Conservation (phyloP, 2,113 vertebrate genomes). For the Asarcornis scutulata region DNA sequence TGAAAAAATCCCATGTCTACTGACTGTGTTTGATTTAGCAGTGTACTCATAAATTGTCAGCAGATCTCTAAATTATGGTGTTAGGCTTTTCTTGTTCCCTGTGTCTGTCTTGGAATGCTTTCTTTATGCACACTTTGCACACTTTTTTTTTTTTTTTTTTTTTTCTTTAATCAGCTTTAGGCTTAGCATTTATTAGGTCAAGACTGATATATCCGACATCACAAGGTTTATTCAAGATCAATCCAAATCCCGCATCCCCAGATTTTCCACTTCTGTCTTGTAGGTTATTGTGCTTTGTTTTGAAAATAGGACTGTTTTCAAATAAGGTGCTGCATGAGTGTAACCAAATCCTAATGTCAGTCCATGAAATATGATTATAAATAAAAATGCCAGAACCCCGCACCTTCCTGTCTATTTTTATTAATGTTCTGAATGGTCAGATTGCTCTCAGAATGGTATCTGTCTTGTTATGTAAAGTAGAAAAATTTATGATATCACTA, state of each 20-base stretch:
- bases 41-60: not conserved
- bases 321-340: not conserved
- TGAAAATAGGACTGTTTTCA: not conserved
- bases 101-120: not conserved
- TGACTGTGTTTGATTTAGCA: not conserved
- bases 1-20: not conserved
- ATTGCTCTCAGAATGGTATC: not conserved
- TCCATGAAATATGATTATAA: not conserved
- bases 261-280: not conserved
- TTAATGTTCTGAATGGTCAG: not conserved
- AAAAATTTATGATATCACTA: not conserved
- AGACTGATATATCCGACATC: not conserved
- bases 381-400: not conserved
- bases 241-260: not conserved
- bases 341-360: not conserved
- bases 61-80: not conserved
- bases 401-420: not conserved
- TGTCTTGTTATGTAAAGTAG: not conserved
- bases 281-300: not conserved
- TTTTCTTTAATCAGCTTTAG: not conserved
- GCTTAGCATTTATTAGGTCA: not conserved
- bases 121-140: not conserved
- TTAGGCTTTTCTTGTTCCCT: not conserved
- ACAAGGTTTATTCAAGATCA: not conserved
- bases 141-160: not conserved